A percentile compares a stretch with the other conserved stretches of the same genome.
Conservation (phyloP, 2,888 invertebrate genomes). For the Apantesis nais region DNA sequence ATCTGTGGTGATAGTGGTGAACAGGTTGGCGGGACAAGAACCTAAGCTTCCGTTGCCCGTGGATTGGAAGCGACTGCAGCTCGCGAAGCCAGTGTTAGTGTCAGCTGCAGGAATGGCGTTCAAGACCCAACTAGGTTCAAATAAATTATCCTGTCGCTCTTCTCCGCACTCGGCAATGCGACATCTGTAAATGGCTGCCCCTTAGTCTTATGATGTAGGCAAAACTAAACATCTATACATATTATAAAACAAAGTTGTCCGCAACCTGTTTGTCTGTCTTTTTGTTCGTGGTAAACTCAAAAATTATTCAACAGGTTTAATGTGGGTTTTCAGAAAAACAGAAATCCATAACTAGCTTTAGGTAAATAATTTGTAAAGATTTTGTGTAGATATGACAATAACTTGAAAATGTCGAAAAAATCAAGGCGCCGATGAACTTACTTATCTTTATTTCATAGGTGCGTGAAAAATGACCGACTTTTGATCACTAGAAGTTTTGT, state of each 20-base stretch:
- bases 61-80: constrained; percentile 74
- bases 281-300: no score
- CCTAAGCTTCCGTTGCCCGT: constrained; percentile 56
- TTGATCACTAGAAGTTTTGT: background rate
- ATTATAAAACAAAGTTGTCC: no score
- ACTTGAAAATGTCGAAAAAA: no score
- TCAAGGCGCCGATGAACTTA: no score
- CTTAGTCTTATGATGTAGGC: background rate
- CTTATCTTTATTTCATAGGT: background rate
- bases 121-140: constrained; percentile 74
- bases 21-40: constrained; percentile 62
- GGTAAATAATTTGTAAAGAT: no score
- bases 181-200: constrained; percentile 64
- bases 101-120: constrained; percentile 70
- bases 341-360: no score
- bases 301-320: no score
- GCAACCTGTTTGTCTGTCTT: no score
- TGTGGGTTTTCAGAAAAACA: no score
- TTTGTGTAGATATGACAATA: no score
- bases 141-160: constrained; percentile 57
- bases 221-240: no score
- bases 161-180: constrained; percentile 82
- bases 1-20: constrained; percentile 42
- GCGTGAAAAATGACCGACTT: background rate
- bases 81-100: constrained; percentile 59